phyloP scores from a whole-genome alignment of 2,888 invertebrate genomes.

The Epinotia bilunana region DNA sequence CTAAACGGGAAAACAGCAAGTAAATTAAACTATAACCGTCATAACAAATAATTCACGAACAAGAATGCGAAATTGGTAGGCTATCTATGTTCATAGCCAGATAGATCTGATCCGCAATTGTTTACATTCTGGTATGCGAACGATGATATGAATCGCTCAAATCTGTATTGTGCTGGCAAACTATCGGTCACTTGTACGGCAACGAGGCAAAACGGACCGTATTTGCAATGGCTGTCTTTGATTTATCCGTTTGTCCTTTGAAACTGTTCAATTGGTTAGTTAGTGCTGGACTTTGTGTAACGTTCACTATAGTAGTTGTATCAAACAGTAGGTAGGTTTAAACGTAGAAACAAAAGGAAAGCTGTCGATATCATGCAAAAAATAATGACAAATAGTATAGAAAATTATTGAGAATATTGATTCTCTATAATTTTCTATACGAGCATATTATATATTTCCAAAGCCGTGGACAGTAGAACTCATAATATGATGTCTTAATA shows the following conservation, averaged over 20 bases:
- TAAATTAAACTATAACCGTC: neutral
- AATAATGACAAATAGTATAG: neutral
- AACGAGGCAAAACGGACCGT: conserved; percentile 30
- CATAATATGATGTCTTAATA: too few species aligned
- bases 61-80: neutral
- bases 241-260: conserved; percentile 33
- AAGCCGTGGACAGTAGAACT: too few species aligned
- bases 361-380: neutral
- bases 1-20: neutral
- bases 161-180: conserved; percentile 34
- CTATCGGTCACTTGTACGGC: conserved; percentile 37
- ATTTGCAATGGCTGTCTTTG: conserved; percentile 29
- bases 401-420: too few species aligned
- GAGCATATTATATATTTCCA: too few species aligned
- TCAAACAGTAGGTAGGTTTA: neutral
- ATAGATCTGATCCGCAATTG: conserved; percentile 33
- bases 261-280: conserved; percentile 35
- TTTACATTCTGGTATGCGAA: conserved; percentile 31
- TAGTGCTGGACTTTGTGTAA: conserved; percentile 13
- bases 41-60: conserved; percentile 7
- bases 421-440: too few species aligned
- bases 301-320: neutral
- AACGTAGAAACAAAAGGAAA: neutral
- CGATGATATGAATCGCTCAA: conserved; percentile 36
- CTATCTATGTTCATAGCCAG: neutral